phyloP scores from a whole-genome alignment of 2,797 vertebrate species.

The Hephaestus fuliginosus region DNA sequence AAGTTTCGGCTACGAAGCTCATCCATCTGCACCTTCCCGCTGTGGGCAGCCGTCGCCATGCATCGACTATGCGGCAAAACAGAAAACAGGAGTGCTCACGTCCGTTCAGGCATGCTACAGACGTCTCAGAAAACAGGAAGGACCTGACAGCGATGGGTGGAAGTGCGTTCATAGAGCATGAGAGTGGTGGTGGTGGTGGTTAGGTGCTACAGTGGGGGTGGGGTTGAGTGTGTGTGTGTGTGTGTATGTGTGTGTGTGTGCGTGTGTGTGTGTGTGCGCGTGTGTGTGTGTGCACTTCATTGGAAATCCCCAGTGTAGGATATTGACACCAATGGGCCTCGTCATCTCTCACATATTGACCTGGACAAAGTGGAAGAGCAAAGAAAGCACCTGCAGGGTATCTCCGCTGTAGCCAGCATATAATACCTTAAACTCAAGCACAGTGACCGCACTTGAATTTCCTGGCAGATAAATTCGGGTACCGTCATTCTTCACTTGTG shows the following conservation, averaged over 20 bases:
- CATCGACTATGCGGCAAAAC: slow-evolving; percentile 45
- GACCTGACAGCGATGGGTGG: slow-evolving; percentile 54
- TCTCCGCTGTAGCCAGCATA: not conserved
- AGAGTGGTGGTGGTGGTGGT: slow-evolving; percentile 36
- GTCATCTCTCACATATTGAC: not conserved
- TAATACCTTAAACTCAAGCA: slow-evolving; percentile 19
- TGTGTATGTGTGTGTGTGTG: no score
- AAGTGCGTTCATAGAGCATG: slow-evolving; percentile 55
- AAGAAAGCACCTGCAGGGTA: slow-evolving; percentile 18
- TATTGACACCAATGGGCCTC: not conserved
- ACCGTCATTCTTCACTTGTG: no score
- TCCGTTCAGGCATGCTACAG: slow-evolving; percentile 56
- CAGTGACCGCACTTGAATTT: not conserved
- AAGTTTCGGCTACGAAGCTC: not conserved
- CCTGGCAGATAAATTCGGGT: no score
- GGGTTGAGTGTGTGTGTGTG: not conserved
- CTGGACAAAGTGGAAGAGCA: slow-evolving; percentile 1
- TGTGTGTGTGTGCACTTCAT: slow-evolving; percentile 17
- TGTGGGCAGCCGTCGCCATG: not conserved
- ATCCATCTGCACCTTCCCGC: slow-evolving; percentile 4
- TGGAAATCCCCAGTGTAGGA: slow-evolving; percentile 76
- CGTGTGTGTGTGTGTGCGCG: not conserved
- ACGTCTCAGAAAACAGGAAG: slow-evolving; percentile 80
- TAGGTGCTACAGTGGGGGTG: slow-evolving; percentile 3
- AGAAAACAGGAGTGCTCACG: slow-evolving; percentile 56